Evolutionary conservation across 2,113 vertebrate genomes (phyloP).

Genomic region (Chaetodon trifascialis): DNA sequence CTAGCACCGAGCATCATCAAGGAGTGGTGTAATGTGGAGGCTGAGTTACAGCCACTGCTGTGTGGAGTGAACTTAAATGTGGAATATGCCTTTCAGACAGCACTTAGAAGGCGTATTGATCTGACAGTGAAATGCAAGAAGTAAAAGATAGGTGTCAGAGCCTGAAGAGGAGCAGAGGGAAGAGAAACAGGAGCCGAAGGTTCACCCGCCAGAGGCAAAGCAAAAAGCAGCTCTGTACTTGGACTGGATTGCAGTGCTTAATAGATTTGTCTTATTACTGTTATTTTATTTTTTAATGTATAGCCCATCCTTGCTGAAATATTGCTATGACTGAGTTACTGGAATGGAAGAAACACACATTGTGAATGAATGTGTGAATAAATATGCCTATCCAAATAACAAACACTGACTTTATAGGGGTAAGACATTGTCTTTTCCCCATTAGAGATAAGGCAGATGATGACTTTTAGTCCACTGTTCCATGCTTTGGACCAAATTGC

Average conservation of each 20-base stretch:
- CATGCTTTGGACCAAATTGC: not conserved
- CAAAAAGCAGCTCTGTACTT: constrained; percentile 18
- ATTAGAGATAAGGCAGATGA: not conserved
- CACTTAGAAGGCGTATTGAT: constrained; percentile 76
- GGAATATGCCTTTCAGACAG: constrained; percentile 77
- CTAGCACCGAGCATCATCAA: constrained; percentile 38
- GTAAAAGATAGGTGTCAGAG: constrained; percentile 56
- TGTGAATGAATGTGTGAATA: not conserved
- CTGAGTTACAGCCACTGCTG: constrained; percentile 64
- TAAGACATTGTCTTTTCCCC: not conserved
- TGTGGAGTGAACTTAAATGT: constrained; percentile 72
- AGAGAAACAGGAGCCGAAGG: constrained; percentile 38
- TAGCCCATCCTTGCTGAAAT: not conserved
- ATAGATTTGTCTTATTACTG: constrained; percentile 17
- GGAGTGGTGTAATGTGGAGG: constrained; percentile 55
- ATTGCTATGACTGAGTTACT: not conserved
- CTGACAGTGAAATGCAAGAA: constrained; percentile 58
- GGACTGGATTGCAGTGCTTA: constrained; percentile 15
- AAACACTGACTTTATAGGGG: not conserved
- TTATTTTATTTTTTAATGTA: not conserved
- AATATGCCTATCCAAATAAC: not conserved
- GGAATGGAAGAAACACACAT: not conserved
- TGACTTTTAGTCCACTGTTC: not conserved
- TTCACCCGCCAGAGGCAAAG: constrained; percentile 32
- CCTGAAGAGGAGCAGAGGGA: not conserved